Conservation (phyloP, 2,113 vertebrate species). For the human (Homo sapiens) region GRCh38 chr22:25486001-25486500, state of each 20-base stretch:
- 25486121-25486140: background rate
- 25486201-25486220: background rate
- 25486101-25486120: fast-evolving
- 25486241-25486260: background rate
- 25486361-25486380: background rate
- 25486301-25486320: background rate
- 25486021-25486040: background rate
- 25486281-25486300: background rate
- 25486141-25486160: background rate
- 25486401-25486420: background rate
- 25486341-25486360: background rate
- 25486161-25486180: background rate
- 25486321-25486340: background rate
- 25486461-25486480: background rate
- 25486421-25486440: background rate
- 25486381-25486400: background rate
- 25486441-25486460: background rate
- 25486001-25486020: background rate
- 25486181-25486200: background rate
- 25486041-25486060: background rate
- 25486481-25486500: background rate
- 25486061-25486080: background rate
- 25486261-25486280: fast-evolving
- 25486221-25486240: background rate
- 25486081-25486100: fast-evolving